Percentiles rank a stretch among this genome's conserved stretches.
Evolutionary conservation across 2,113 vertebrate genomes (phyloP).

Genomic region (Orientallactaga bullata): DNA sequence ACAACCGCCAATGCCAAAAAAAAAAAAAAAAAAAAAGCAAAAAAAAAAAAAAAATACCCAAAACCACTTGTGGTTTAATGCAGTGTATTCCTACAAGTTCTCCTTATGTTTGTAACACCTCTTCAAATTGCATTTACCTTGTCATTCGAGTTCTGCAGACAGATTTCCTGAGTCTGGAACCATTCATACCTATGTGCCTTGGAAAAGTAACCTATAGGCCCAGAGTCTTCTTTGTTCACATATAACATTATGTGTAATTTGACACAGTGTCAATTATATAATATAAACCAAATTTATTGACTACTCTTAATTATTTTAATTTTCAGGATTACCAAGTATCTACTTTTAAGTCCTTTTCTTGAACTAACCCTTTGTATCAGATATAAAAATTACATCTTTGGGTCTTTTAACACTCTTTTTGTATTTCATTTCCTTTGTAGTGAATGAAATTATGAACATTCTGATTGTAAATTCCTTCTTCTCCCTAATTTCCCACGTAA

Average conservation of each 20-base stretch:
- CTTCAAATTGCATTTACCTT: background rate
- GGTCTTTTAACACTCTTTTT: background rate
- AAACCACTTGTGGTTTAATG: background rate
- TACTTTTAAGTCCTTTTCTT: background rate
- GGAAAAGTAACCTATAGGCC: background rate
- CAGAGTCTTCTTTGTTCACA: background rate
- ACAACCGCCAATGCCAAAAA: too few relatives aligned
- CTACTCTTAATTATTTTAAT: background rate
- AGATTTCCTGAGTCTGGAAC: background rate
- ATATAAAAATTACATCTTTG: background rate
- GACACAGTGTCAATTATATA: background rate
- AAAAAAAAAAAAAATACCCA: too few relatives aligned
- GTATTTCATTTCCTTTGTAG: background rate
- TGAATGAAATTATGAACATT: background rate
- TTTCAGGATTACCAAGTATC: background rate
- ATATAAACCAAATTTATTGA: background rate
- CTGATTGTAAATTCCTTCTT: background rate
- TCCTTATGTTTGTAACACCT: background rate
- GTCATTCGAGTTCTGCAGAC: background rate
- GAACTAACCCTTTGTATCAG: background rate
- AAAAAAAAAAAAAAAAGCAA: too few relatives aligned
- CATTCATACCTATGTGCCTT: background rate
- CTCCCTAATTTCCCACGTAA: background rate
- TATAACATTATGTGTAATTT: background rate
- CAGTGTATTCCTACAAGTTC: background rate